Conservation (phyloP, 2,113 vertebrate genomes). For the Sprattus sprattus region DNA sequence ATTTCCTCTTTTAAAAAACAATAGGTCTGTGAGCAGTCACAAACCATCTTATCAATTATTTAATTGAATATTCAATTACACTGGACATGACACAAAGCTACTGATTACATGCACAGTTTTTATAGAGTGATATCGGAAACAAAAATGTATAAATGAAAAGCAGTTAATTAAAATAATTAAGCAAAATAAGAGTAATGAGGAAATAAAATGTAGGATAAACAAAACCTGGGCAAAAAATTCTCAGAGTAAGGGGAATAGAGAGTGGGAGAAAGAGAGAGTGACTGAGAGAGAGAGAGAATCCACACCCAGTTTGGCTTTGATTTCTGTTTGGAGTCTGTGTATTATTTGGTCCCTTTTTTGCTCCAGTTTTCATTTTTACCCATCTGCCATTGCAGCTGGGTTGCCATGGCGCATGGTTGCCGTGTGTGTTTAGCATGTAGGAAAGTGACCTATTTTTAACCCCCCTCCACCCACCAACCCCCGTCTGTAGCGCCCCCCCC, state of each 20-base stretch:
- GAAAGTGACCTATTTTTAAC: constrained; percentile 69
- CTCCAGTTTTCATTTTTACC: constrained; percentile 58
- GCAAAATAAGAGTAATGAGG: not conserved
- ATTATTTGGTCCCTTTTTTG: constrained; percentile 52
- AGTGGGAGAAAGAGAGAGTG: not conserved
- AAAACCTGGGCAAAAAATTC: not conserved
- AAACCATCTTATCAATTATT: not conserved
- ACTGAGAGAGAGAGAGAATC: not conserved
- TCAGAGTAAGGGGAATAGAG: not conserved
- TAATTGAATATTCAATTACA: not conserved
- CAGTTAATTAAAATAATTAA: not conserved
- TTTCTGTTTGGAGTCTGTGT: constrained; percentile 13
- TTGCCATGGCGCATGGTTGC: constrained; percentile 60
- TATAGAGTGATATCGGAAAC: not conserved
- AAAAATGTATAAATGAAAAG: not conserved
- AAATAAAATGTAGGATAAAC: not conserved
- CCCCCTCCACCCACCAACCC: constrained; percentile 53
- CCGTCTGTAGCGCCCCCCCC: constrained; percentile 48
- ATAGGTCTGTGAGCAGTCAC: not conserved
- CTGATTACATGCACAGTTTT: not conserved
- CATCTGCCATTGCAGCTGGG: constrained; percentile 66
- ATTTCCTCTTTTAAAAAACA: not conserved
- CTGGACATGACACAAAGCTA: too few species aligned
- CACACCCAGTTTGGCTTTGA: not conserved
- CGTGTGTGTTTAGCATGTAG: constrained; percentile 45